Evolutionary conservation across 2,888 invertebrate genomes (phyloP), one percentile per base, ranked within the genome.

Genomic region (Malthinus flaveolus): DNA sequence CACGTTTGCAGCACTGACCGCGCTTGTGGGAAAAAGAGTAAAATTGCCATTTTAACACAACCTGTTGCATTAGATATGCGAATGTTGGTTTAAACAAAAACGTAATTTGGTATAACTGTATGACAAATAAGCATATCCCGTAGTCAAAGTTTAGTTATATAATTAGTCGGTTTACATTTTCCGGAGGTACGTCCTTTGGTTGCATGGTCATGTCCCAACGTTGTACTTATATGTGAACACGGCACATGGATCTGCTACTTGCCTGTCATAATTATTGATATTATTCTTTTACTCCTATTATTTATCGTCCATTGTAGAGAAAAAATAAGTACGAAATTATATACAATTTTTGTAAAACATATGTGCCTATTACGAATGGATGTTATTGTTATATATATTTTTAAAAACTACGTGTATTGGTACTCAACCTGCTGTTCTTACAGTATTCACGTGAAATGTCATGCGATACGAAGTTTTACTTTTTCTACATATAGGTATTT

Each of bases 271-370:
- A 78, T 79, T 79, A 79, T 79, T 78, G 74, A 78, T 78, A 79
- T 78, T 78, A 78, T 65, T 62, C 59, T 63, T 70, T 68, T 75
- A 71, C 75, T 76, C 75, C 77, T 78, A 77, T 78, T 74, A 78
- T 79, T 79, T 78, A 71, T 74, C 73, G 75, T 75, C 75, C 78
- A 76, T 76, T 78, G 77, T 76, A 74, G 75, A 70, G 75, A 74
- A 76, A 78, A 77, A 78, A 75, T 75, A 73, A 73, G 71, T 73
- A 74, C 68, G 64, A 77, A 78, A 78, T 78, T 78, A 78, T 73
- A 78, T 78, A 77, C 71, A 76, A 77, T 78, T 77, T 77, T 76
- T 76, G 72, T 71, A 72, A 77, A 78, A 75, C 77, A 78, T 73
- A 77, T 78, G 77, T 65, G 68, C 65, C 44, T 59, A 62, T 61